Conservation (phyloP, 2,113 vertebrate genomes). For the Chaetorhynchus papuensis region DNA sequence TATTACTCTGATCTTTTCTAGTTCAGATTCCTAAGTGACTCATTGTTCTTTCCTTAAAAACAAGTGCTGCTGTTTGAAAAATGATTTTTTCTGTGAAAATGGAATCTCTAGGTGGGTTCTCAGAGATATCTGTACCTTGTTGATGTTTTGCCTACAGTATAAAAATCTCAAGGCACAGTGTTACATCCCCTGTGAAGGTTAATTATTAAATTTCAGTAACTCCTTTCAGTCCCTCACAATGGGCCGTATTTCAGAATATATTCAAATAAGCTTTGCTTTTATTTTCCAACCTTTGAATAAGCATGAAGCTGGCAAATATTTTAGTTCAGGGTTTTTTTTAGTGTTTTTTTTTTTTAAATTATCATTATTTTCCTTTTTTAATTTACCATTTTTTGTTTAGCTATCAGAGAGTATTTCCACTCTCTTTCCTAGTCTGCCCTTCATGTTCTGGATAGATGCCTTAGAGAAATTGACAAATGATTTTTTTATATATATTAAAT, state of each 20-base stretch:
- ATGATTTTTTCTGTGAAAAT: background rate
- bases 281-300: background rate
- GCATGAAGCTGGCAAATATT: background rate
- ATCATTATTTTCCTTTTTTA: background rate
- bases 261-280: background rate
- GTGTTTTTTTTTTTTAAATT: no score
- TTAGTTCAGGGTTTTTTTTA: accelerated
- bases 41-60: background rate
- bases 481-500: background rate
- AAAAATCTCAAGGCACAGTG: background rate
- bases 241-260: background rate
- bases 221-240: background rate
- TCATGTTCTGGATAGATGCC: background rate
- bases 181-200: background rate
- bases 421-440: background rate
- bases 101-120: background rate
- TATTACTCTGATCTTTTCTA: background rate
- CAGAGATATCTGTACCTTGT: background rate
- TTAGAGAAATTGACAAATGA: background rate
- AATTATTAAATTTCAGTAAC: background rate
- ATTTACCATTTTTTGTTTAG: background rate
- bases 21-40: background rate
- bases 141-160: background rate
- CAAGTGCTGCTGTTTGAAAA: background rate
- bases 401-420: background rate